phyloP scores from a whole-genome alignment of 2,888 invertebrate genomes.

The Trichogramma evanescens region DNA sequence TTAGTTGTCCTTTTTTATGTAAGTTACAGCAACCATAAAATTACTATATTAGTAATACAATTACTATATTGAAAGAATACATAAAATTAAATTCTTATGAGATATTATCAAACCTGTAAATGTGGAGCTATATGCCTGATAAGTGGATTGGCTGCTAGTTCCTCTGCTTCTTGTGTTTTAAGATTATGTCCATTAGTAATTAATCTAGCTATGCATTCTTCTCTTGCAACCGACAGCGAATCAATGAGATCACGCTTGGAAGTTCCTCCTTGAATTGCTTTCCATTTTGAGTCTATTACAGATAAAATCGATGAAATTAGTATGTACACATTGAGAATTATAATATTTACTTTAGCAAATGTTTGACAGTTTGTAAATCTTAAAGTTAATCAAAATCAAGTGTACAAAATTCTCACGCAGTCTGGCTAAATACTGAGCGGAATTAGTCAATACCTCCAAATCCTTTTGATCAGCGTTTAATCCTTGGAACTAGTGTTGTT shows the following conservation, averaged over 20 bases:
- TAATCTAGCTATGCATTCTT: slow-evolving; percentile 57
- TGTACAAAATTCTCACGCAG: slow-evolving; percentile 52
- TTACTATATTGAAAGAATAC: slow-evolving; percentile 9
- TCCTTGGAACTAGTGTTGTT: too few species aligned
- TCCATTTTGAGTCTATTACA: slow-evolving; percentile 35
- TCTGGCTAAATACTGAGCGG: slow-evolving; percentile 59
- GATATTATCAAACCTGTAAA: slow-evolving; percentile 32
- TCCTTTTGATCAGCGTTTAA: slow-evolving; percentile 10
- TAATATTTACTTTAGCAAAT: too few species aligned
- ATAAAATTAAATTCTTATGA: slow-evolving; percentile 14
- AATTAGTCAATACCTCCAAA: slow-evolving; percentile 51
- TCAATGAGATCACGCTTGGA: slow-evolving; percentile 54
- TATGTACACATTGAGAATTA: too few species aligned
- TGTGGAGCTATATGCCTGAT: slow-evolving; percentile 46
- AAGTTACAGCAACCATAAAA: too few species aligned
- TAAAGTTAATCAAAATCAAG: background rate
- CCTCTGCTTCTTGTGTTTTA: slow-evolving; percentile 46
- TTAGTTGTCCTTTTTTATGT: slow-evolving; percentile 1
- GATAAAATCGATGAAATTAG: background rate
- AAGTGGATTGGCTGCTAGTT: slow-evolving; percentile 39
- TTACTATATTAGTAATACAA: too few species aligned
- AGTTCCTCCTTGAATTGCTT: slow-evolving; percentile 35
- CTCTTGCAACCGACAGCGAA: slow-evolving; percentile 53
- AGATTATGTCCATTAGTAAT: slow-evolving; percentile 52
- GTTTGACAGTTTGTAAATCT: too few species aligned